Conservation (phyloP, 2,888 invertebrate species). For the Zonitis immaculata region DNA sequence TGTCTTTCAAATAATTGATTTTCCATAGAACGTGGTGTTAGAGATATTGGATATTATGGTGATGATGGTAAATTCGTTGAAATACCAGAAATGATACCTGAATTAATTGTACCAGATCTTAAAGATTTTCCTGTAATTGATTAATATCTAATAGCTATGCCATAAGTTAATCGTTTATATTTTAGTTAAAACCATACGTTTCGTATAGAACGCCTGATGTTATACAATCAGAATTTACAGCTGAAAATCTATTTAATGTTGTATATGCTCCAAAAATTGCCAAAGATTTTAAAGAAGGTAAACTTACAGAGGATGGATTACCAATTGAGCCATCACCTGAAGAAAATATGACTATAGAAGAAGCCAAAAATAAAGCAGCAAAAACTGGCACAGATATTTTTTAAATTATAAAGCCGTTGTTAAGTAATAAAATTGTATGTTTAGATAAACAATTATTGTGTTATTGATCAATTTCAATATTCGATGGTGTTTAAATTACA, state of each 20-base stretch:
- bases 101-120: constrained; percentile 88
- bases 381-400: constrained; percentile 82
- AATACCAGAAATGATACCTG: constrained; percentile 86
- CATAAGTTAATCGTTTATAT: background rate
- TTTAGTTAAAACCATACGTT: constrained; percentile 85
- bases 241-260: constrained; percentile 75
- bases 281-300: constrained; percentile 66
- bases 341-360: constrained; percentile 66
- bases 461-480: too few species aligned
- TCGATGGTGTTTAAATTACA: too few species aligned
- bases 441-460: background rate
- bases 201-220: constrained; percentile 78
- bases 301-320: constrained; percentile 64
- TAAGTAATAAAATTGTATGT: background rate
- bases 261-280: constrained; percentile 76
- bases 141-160: background rate
- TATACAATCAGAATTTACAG: constrained; percentile 74
- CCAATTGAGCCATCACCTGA: constrained; percentile 67
- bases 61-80: constrained; percentile 55
- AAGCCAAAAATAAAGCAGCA: constrained; percentile 65
- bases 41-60: constrained; percentile 57
- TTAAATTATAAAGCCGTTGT: constrained; percentile 26
- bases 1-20: constrained; percentile 2
- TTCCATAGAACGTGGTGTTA: constrained; percentile 62
- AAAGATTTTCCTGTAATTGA: constrained; percentile 62